Evolutionary conservation across 2,888 invertebrate genomes (phyloP), one percentile per base, ranked within the genome.

Genomic region (Allygus modestus): DNA sequence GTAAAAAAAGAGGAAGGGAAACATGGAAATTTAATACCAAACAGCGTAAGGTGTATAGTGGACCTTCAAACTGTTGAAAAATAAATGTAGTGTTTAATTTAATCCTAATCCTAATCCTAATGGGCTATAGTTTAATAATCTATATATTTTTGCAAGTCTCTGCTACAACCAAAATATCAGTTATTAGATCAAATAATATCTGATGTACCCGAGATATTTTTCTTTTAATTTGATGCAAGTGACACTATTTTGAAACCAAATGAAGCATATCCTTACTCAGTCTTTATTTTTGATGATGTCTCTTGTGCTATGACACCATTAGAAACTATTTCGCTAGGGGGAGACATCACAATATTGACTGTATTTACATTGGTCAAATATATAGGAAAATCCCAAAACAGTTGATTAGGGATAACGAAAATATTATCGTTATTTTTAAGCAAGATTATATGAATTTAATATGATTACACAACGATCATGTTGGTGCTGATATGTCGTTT

Each of bases 381-480:
- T 84, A 84, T 33, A 65, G 65, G 33, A 81, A 46, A 20, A 81
- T 90, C 46, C 89, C 89, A 5, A 90, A 90, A 87, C 89, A 90
- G 84, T 86, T 90, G n/a, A 87, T 90, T 41, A 85, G 90, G 31
- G 90, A 90, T 85, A 90, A 90, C 87, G 86, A 88, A 7, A 90
- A 90, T 86, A 86, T 90, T 11, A 43, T 90, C 11, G 85, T 90
- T 15, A n/a, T 89, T 1, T 90, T 90, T 85, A 88, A 89, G 85
- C 89, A 90, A 87, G 90, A 90, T 87, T 87, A 87, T 75, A 84
- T 87, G 37, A 90, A 90, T 87, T 84, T 90, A 61, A 88, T 87
- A 84, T 89, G 90, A 77, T 75, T 87, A 23, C 86, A 84, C 37
- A 81, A 82, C 17, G 87, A 87, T 73, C 84, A 85, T 54, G 82